Evolutionary conservation across 2,797 vertebrate genomes (phyloP).

Genomic region (Cynodonichthys magdalenae): DNA sequence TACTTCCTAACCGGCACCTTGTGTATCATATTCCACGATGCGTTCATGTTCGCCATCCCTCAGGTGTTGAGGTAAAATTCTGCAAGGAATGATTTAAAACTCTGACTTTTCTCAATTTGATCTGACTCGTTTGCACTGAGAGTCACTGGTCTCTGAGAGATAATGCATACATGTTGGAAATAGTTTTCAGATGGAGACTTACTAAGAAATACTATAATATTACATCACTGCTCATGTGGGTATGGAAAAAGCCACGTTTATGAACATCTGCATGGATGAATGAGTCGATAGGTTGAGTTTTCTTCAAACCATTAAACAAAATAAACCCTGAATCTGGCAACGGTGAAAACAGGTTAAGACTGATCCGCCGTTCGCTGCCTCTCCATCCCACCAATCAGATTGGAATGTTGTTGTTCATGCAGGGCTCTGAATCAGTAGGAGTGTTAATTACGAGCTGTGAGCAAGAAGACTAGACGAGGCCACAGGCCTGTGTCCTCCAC

Average conservation of each 20-base stretch:
- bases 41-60: constrained; percentile 91
- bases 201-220: too few relatives aligned
- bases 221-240: constrained; percentile 17
- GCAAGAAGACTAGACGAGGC: constrained; percentile 71
- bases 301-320: constrained; percentile 27
- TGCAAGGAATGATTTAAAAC: neutral
- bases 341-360: constrained; percentile 52
- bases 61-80: constrained; percentile 88
- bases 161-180: constrained; percentile 11
- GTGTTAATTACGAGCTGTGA: constrained; percentile 82
- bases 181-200: too few relatives aligned
- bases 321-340: constrained; percentile 61
- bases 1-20: constrained; percentile 88
- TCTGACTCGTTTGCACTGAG: neutral
- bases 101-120: constrained; percentile 1
- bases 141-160: neutral
- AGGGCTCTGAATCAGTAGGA: constrained; percentile 65
- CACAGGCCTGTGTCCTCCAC: constrained; percentile 64
- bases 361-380: constrained; percentile 45
- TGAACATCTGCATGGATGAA: neutral
- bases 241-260: neutral
- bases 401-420: constrained; percentile 83
- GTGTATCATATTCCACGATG: constrained; percentile 86
- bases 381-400: constrained; percentile 66
- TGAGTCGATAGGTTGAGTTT: neutral